phyloP scores from a whole-genome alignment of 2,113 vertebrate genomes.

The Carettochelys insculpta region DNA sequence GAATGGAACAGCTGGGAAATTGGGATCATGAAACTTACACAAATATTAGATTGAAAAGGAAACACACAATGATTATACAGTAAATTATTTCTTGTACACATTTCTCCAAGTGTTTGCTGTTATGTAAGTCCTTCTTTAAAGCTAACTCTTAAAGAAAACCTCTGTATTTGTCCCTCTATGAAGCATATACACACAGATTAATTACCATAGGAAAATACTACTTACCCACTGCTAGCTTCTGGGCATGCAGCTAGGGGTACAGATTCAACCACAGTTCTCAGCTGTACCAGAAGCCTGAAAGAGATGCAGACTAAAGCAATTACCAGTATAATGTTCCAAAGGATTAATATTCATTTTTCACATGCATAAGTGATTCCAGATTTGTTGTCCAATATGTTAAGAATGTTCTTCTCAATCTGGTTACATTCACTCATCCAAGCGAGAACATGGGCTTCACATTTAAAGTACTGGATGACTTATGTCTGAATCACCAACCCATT shows the following conservation, averaged over 20 bases:
- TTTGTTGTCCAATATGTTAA: neutral
- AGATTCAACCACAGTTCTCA: neutral
- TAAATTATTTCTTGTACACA: neutral
- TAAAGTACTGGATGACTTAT: neutral
- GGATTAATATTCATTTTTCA: neutral
- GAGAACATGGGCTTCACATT: neutral
- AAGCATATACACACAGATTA: neutral
- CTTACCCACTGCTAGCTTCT: neutral
- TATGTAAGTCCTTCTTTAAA: no score
- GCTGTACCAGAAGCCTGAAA: neutral
- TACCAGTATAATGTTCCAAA: neutral
- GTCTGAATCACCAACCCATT: neutral
- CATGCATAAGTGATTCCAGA: neutral
- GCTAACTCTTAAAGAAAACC: no score
- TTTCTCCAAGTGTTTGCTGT: neutral
- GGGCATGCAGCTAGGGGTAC: neutral
- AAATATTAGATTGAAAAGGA: neutral
- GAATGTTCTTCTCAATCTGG: neutral
- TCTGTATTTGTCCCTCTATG: neutral
- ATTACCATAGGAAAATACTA: neutral
- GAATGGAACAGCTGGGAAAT: neutral
- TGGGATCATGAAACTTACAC: neutral
- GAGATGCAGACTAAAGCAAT: neutral
- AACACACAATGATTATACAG: neutral
- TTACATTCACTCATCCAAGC: neutral